Evolutionary conservation across 2,888 invertebrate genomes (phyloP).

Genomic region (Agonopterix alstromeriana): DNA sequence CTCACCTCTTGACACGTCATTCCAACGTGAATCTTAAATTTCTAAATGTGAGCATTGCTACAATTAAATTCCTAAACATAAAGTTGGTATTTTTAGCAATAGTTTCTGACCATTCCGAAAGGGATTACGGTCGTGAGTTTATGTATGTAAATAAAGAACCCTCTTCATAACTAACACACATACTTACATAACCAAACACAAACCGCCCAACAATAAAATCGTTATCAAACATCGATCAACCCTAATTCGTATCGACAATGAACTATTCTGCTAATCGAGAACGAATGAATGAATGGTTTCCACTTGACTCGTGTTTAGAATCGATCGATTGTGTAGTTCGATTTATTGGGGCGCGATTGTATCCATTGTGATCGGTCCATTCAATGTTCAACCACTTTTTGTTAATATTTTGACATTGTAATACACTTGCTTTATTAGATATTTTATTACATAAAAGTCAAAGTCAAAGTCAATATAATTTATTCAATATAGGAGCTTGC

Average conservation of each 20-base stretch:
- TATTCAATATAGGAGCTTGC: too few relatives aligned
- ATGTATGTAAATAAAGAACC: too few relatives aligned
- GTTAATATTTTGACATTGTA: slow-evolving; percentile 9
- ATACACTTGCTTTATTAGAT: background rate
- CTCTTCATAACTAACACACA: background rate
- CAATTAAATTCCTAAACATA: too few relatives aligned
- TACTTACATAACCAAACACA: background rate
- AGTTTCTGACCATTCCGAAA: too few relatives aligned
- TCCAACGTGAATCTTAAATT: too few relatives aligned
- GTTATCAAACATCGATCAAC: slow-evolving; percentile 8
- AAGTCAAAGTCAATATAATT: too few relatives aligned
- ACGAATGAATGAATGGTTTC: slow-evolving; percentile 33
- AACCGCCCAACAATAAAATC: background rate
- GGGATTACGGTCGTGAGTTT: too few relatives aligned
- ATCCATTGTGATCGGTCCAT: background rate
- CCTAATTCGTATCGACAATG: slow-evolving; percentile 32
- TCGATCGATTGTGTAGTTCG: slow-evolving; percentile 37
- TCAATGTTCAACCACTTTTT: background rate
- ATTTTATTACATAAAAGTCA: background rate
- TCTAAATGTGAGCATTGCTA: too few relatives aligned
- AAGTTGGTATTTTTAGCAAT: too few relatives aligned
- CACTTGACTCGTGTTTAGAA: slow-evolving; percentile 57
- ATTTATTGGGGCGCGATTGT: slow-evolving; percentile 13
- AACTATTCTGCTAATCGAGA: slow-evolving; percentile 31
- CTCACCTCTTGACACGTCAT: too few relatives aligned